Evolutionary conservation across 2,797 vertebrate genomes (phyloP), one percentile per base, ranked within the genome.

Genomic region (Alcedo quadribrachys): DNA sequence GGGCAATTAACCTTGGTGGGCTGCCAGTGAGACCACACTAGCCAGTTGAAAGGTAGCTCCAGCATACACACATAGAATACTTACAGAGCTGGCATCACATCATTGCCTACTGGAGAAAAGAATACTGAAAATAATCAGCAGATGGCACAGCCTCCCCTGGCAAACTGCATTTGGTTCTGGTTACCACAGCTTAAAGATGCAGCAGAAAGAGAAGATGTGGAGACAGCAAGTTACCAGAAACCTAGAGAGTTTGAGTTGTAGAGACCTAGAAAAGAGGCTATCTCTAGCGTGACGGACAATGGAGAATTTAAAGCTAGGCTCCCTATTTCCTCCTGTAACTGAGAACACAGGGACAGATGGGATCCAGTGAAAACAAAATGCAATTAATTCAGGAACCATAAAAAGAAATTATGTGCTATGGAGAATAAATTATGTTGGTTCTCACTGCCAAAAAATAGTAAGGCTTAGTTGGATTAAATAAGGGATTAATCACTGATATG

Each of bases 321-420:
- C 18, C 43, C 82, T 80, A 71, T 77, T 85, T 85, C 32, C 43
- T 66, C 28, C 80, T 1, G 2, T 20, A 75, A 40, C 37, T 65
- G 40, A 85, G 69, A 89, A 40, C 28, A 66, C 30, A 66, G 48
- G 62, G 58, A 80, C 81, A 93, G 81, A 82, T 58, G 53, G 58
- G 67, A 82, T 55, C 82, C 66, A 81, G 35, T 50, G 55, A 89
- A 91, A 93, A 90, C 57, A 87, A 93, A 94, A 82, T 66, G 83
- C 91, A 94, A 63, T 90, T 87, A 76, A 91, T 92, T 89, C 73
- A 80, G 69, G 69, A 92, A 54, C 40, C 43, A 83, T 78, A 81
- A 86, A 92, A 94, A 88, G 11, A 85, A 93, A 78, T 75, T 2
- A 55, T 22, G 28, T 77, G 18, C 81, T 78, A 46, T 17, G 7